Percentiles rank a stretch among this genome's conserved stretches.
phyloP scores from a whole-genome alignment of 2,797 vertebrate genomes.

The Botia kubotai region DNA sequence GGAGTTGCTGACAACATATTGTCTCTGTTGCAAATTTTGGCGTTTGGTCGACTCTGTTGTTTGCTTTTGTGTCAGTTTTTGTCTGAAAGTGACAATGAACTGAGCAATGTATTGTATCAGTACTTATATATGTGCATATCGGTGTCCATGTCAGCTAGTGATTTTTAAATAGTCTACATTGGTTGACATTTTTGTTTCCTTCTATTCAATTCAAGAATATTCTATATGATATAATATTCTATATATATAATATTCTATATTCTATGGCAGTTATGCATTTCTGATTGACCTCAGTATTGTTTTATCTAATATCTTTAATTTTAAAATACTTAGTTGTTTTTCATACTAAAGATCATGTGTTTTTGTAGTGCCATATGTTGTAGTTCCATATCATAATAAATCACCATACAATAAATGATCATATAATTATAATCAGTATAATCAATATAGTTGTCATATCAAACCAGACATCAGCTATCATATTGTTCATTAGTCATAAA shows the following conservation, averaged over 20 bases:
- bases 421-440: too few species aligned
- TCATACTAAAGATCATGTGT: too few species aligned
- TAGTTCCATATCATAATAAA: too few species aligned
- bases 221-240: too few species aligned
- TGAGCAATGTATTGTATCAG: not conserved
- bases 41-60: not conserved
- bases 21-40: not conserved
- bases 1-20: constrained; percentile 37
- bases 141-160: not conserved
- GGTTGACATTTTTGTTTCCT: not conserved
- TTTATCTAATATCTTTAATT: too few species aligned
- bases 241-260: too few species aligned
- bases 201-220: too few species aligned
- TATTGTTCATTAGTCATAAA: not conserved
- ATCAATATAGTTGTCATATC: not conserved
- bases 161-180: not conserved
- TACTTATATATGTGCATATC: not conserved
- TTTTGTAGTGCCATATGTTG: too few species aligned
- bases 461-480: not conserved
- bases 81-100: not conserved
- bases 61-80: not conserved
- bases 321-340: too few species aligned
- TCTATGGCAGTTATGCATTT: too few species aligned
- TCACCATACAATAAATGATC: too few species aligned
- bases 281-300: too few species aligned